phyloP scores from a whole-genome alignment of 2,797 vertebrate species.

The Bovichtus variegatus region DNA sequence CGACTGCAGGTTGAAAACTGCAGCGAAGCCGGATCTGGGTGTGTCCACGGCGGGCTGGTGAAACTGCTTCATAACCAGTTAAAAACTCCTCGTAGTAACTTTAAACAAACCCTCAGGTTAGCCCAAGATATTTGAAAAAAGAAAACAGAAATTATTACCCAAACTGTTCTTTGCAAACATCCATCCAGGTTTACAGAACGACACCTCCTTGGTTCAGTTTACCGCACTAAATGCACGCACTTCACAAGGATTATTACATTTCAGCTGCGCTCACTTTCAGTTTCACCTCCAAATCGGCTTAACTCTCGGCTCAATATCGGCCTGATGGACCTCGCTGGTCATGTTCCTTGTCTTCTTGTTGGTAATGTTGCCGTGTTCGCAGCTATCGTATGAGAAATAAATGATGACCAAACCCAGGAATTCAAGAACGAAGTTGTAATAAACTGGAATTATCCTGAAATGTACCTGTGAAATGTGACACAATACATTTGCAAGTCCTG shows the following conservation, averaged over 20 bases:
- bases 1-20: no score
- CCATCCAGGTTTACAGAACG: no score
- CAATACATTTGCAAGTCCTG: background rate
- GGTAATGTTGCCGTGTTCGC: background rate
- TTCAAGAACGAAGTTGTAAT: background rate
- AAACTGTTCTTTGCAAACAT: no score
- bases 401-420: background rate
- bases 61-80: no score
- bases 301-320: rapidly evolving
- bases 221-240: background rate
- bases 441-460: slow-evolving; percentile 27
- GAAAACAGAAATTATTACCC: background rate
- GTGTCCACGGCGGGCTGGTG: no score
- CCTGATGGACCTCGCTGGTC: background rate
- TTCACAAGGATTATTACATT: no score
- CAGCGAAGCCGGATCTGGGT: no score
- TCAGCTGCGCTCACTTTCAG: background rate
- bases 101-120: no score
- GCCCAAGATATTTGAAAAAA: no score
- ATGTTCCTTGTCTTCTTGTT: background rate
- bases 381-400: background rate
- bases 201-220: background rate
- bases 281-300: background rate
- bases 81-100: no score
- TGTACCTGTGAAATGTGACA: background rate